Evolutionary conservation across 2,888 invertebrate species (phyloP).

Genomic region (Leucophora obtusa): DNA sequence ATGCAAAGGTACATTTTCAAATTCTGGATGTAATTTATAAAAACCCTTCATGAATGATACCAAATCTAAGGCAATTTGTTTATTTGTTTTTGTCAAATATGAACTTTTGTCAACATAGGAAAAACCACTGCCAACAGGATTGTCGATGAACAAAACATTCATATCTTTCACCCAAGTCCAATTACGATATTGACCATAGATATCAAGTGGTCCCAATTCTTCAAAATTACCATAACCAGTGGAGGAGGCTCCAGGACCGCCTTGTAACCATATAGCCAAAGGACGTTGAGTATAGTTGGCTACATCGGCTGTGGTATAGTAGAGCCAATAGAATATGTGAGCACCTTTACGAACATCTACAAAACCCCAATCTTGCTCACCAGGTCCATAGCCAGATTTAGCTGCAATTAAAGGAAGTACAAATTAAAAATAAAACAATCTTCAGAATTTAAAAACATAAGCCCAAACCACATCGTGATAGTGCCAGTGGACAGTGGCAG

Average conservation of each 20-base stretch:
- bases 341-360: conserved; percentile 86
- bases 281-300: conserved; percentile 83
- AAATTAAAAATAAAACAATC: not conserved
- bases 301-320: conserved; percentile 85
- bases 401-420: conserved; percentile 61
- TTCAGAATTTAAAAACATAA: no score
- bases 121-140: conserved; percentile 93
- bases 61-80: conserved; percentile 87
- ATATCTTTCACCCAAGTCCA: conserved; percentile 88
- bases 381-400: conserved; percentile 80
- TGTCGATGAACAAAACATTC: conserved; percentile 92
- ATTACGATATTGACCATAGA: conserved; percentile 83
- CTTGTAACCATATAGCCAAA: conserved; percentile 92
- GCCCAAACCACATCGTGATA: no score
- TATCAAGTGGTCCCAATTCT: conserved; percentile 87
- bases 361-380: conserved; percentile 86
- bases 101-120: conserved; percentile 85
- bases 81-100: conserved; percentile 81
- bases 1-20: conserved; percentile 86
- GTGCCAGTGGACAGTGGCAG: no score
- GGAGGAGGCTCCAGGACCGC: conserved; percentile 90
- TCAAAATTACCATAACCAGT: conserved; percentile 93
- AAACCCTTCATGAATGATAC: conserved; percentile 86
- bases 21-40: conserved; percentile 83
- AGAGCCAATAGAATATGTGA: conserved; percentile 93